Evolutionary conservation across 2,113 vertebrate species (phyloP).

Genomic region (Papio anubis): DNA sequence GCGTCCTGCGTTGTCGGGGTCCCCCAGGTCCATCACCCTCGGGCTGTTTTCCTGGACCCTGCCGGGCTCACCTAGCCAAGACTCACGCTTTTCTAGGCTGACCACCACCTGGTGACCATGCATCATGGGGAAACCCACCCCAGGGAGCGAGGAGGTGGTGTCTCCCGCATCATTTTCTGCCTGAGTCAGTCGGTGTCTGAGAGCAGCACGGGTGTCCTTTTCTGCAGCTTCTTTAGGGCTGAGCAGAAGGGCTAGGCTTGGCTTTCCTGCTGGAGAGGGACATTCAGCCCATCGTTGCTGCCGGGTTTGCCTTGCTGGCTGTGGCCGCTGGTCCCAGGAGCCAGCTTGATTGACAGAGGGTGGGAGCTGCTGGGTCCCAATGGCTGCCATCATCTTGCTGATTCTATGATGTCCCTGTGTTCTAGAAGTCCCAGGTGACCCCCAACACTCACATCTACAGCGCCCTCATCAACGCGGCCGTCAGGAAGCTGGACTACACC

Average conservation of each 20-base stretch:
- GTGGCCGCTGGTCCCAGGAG: background rate
- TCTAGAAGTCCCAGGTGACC: constrained; percentile 87
- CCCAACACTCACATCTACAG: constrained; percentile 93
- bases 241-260: background rate
- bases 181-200: background rate
- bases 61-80: no score
- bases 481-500: constrained; percentile 89
- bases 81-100: background rate
- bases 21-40: background rate
- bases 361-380: fast-evolving
- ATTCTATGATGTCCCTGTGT: background rate
- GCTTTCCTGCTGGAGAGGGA: background rate
- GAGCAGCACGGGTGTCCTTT: background rate
- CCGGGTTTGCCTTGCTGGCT: background rate
- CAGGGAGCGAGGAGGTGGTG: background rate
- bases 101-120: background rate
- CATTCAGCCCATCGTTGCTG: fast-evolving
- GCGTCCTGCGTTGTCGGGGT: background rate
- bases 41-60: background rate
- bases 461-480: constrained; percentile 89
- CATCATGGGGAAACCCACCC: background rate
- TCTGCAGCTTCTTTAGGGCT: background rate
- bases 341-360: background rate
- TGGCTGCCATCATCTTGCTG: fast-evolving
- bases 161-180: background rate